phyloP scores from a whole-genome alignment of 2,113 vertebrate species.

The Pao palembangensis region DNA sequence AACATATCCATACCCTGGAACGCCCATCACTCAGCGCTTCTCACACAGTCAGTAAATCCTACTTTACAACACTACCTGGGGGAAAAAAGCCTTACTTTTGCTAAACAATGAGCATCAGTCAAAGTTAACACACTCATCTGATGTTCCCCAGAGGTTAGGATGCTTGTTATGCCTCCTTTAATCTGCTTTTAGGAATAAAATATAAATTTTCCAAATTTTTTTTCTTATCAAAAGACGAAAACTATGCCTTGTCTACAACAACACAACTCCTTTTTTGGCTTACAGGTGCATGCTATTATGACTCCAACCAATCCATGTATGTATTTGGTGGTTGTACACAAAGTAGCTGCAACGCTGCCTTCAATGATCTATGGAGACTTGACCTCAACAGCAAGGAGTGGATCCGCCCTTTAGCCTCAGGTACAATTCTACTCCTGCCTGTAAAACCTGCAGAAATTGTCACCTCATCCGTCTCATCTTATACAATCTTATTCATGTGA shows the following conservation, averaged over 20 bases:
- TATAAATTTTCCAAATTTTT: no score
- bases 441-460: neutral
- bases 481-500: neutral
- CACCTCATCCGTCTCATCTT: neutral
- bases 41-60: conserved; percentile 89
- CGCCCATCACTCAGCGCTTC: conserved; percentile 96
- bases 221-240: neutral
- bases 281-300: conserved; percentile 95
- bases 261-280: neutral
- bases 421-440: conserved; percentile 59
- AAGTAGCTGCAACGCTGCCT: conserved; percentile 97
- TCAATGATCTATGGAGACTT: conserved; percentile 97
- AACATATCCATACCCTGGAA: conserved; percentile 96
- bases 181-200: no score
- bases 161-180: no score
- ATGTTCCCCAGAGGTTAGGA: no score
- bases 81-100: no score
- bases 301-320: conserved; percentile 97
- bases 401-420: conserved; percentile 97
- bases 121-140: no score
- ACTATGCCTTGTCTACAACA: neutral
- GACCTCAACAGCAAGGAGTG: conserved; percentile 99
- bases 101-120: no score
- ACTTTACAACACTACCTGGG: neutral
- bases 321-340: conserved; percentile 98